Base-by-base conservation (phyloP, 2,797 vertebrate species). In the Orientallactaga sibirica region DNA sequence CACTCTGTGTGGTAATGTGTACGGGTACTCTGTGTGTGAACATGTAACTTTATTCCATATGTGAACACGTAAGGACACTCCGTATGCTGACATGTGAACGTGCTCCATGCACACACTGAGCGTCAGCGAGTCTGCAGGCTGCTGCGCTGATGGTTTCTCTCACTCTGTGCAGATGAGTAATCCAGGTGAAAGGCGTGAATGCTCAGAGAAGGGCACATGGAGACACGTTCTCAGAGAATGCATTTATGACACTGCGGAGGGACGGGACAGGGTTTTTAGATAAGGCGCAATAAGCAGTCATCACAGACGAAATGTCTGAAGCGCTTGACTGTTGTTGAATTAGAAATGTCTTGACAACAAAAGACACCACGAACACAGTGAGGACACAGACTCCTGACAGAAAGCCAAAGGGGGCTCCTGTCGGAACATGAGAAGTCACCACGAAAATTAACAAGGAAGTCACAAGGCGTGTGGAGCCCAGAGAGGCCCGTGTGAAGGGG, bases 101-200 rank as follows among this genome's bases (percentile, higher is more conserved):
- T 27, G 3, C 27, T 22, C 37, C 27, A 18, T 7, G 33, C 2
- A 5, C n/a, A 0, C 9, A 1, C 0, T 1, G 7, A 12, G 43
- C 18, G 11, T 8, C 27, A 3, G 12, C 2, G 2, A 3, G 41
- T 2, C 12, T 24, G 0, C 2, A 18, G 7, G 20, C 25, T 73
- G 14, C 9, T 2, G 2, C 0, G 2, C 14, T 58, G 22, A 12
- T 15, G 29, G 2, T 8, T 58, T 62, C n/a, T 14, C 10, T 58
- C 11, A 7, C 25, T 0, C 29, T 2, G 19, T 48, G 27, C 74
- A 29, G 5, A 78, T 2, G 8, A 0, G 1, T 9, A 20, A 55
- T 18, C 10, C 43, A 41, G 5, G 29, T n/a, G 37, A 2, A 10
- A 48, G 7, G 48, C 10, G 3, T 58, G n/a, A 37, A 29, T 5